Conservation (phyloP, 2,888 invertebrate species). For the Frankliniella intonsa region DNA sequence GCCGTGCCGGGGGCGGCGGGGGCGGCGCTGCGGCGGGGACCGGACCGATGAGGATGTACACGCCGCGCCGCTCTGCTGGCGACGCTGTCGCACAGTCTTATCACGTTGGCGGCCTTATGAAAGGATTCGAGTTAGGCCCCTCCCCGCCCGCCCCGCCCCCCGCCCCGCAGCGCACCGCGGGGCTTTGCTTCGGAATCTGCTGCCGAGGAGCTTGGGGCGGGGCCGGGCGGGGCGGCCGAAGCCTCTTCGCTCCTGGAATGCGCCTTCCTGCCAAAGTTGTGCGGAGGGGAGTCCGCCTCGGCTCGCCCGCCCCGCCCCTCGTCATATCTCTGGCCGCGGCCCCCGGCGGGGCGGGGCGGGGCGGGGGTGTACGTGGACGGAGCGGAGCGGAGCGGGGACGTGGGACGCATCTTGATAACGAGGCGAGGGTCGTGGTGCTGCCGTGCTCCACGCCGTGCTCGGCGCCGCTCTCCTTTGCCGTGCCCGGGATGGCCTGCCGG, state of each 20-base stretch:
- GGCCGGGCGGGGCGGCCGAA: no score
- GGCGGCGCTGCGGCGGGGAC: not conserved
- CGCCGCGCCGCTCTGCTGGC: not conserved
- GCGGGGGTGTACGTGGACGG: no score
- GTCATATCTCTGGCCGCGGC: conserved; percentile 31
- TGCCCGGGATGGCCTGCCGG: not conserved
- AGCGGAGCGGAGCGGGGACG: not conserved
- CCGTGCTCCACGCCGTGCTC: not conserved
- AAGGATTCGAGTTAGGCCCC: not conserved
- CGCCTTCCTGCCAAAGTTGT: no score
- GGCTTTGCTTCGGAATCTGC: no score
- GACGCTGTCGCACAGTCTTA: no score
- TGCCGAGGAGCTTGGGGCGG: no score
- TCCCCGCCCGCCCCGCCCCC: not conserved
- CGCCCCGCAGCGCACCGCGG: not conserved
- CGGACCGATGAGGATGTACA: not conserved
- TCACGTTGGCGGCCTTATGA: not conserved
- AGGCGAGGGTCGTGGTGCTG: not conserved
- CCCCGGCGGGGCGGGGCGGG: not conserved
- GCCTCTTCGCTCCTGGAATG: no score
- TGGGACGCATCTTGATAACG: not conserved
- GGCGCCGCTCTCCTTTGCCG: no score
- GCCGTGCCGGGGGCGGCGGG: not conserved
- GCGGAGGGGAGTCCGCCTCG: not conserved
- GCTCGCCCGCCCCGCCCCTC: not conserved